Evolutionary conservation across 1,140 invertebrate genomes (phyloP).

Genomic region (Caenorhabditis brenneri): DNA sequence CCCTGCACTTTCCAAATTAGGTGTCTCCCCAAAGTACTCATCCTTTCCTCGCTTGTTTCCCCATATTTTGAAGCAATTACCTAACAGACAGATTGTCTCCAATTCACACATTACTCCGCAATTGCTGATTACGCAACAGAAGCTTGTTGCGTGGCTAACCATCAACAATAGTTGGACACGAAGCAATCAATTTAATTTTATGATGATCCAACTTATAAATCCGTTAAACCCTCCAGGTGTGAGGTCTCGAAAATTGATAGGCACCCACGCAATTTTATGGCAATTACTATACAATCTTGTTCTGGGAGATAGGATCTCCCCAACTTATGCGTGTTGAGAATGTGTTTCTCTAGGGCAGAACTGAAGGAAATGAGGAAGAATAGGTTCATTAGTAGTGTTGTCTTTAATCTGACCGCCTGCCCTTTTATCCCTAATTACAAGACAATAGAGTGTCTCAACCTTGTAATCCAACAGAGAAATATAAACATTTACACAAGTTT

Average conservation of each 20-base stretch:
- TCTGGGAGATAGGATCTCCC: neutral
- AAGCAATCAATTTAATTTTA: conserved; percentile 38
- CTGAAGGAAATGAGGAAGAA: neutral
- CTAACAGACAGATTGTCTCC: neutral
- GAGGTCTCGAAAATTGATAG: conserved; percentile 14
- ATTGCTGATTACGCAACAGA: neutral
- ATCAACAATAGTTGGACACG: conserved; percentile 29
- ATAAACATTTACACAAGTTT: neutral
- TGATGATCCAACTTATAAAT: conserved; percentile 29
- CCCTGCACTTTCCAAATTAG: no score
- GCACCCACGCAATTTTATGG: conserved; percentile 15
- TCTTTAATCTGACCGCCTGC: neutral
- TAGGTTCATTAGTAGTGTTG: conserved; percentile 7
- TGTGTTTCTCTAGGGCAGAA: neutral
- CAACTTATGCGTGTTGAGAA: neutral
- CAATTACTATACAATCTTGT: neutral
- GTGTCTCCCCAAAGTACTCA: neutral
- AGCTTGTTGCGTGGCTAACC: neutral
- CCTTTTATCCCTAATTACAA: neutral
- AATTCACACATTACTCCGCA: conserved; percentile 31
- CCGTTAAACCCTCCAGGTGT: neutral
- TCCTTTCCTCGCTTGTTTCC: neutral
- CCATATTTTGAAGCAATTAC: neutral
- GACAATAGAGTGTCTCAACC: neutral
- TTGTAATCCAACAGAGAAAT: neutral